Evolutionary conservation across 2,113 vertebrate species (phyloP), one percentile per base, ranked within the genome.

Genomic region (Puffinus mauretanicus): DNA sequence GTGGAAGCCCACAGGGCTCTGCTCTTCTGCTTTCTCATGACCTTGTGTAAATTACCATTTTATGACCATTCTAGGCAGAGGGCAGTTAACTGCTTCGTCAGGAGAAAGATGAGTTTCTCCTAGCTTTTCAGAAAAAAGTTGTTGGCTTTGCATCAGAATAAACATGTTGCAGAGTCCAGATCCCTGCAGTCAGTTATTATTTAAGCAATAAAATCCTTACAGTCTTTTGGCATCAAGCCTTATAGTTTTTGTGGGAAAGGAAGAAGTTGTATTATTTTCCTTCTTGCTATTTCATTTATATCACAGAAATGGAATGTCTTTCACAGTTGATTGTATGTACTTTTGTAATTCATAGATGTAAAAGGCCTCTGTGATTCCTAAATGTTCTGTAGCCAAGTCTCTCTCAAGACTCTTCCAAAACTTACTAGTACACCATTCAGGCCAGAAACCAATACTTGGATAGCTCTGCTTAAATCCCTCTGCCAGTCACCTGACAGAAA

Each of bases 231-330:
- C 93, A 96, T 21, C 16, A 42, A 80, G 71, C 78, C 62, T 93
- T 88, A 46, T 24, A 69, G 60, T 26, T 94, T 91, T 82, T 77
- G 84, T 94, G 93, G 93, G 92, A 96, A 96, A 95, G 42, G 64
- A 78, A 87, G 77, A 86, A 91, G 44, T 22, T 44, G 19, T 58
- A 86, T 73, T 90, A 62, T 77, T 95, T 96, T 88, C 57, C 78
- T 89, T 75, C 36, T 93, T 92, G 46, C n/a, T 77, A 40, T 96
- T 97, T 90, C 52, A 88, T 92, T 96, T 95, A 60, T 96, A 93
- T 90, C 82, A 93, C 62, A 90, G 86, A 96, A 94, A 77, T 88
- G 93, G 92, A 95, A 94, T 91, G 89, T 91, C 89, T 91, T 96
- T 97, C 81, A 92, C 92, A 80, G 73, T 38, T 86, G 85, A 88